Conservation (phyloP, 2,888 invertebrate species). For the Melanophora roralis region DNA sequence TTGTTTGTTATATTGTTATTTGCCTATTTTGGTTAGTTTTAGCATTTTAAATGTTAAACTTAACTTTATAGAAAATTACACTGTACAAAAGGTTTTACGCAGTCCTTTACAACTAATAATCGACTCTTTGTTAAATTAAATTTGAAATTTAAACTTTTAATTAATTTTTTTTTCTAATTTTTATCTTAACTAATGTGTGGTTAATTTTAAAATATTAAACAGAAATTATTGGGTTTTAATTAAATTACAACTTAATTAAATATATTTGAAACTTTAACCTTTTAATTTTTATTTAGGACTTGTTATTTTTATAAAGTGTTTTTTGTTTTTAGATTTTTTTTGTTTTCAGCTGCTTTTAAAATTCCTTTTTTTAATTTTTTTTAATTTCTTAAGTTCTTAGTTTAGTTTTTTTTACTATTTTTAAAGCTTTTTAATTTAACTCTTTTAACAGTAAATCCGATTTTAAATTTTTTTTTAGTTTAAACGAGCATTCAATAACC, state of each 20-base stretch:
- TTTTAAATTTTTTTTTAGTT: neutral
- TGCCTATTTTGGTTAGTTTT: conserved; percentile 2
- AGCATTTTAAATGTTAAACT: conserved; percentile 26
- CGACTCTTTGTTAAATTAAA: conserved; percentile 34
- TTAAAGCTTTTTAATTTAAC: no score
- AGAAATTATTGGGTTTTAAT: neutral
- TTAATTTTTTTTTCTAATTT: no score
- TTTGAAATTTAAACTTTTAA: neutral
- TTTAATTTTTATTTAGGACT: neutral
- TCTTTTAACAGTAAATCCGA: no score
- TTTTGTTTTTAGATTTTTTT: neutral
- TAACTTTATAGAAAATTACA: conserved; percentile 59
- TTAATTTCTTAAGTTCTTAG: neutral
- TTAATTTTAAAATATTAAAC: neutral
- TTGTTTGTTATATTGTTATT: no score
- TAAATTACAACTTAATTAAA: neutral
- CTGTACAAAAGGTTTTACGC: conserved; percentile 60
- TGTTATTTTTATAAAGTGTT: neutral
- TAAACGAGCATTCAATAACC: neutral
- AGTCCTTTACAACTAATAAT: conserved; percentile 57
- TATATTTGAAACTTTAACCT: neutral
- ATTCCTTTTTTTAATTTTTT: neutral
- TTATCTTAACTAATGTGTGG: no score
- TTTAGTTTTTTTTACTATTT: no score
- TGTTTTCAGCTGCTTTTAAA: conserved; percentile 17